These are phyloP conservation scores for Drosophila phalerata DNA, from an alignment of 2,888 invertebrate species.

Conservation along the genomic window DNA sequence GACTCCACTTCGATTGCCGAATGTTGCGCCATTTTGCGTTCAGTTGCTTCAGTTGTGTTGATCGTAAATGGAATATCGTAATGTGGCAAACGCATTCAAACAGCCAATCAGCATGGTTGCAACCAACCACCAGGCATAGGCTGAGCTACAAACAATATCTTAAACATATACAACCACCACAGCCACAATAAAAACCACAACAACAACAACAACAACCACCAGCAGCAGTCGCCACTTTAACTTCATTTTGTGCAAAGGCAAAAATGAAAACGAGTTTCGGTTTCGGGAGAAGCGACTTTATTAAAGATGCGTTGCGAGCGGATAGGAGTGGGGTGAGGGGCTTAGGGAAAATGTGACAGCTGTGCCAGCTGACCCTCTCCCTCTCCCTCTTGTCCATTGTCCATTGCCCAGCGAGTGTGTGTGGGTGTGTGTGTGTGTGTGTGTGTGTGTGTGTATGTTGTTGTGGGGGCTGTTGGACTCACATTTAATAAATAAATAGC, in stretches of 20 bases:
- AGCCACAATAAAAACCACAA: constrained; percentile 3
- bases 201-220: constrained; percentile 31
- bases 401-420: constrained; percentile 28
- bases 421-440: constrained; percentile 19
- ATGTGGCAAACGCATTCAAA: constrained; percentile 19
- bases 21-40: constrained; percentile 70
- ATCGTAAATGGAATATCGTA: constrained; percentile 50
- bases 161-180: constrained; percentile 19
- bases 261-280: constrained; percentile 63
- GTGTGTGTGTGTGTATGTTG: constrained; percentile 6
- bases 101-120: constrained; percentile 43
- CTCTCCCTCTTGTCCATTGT: constrained; percentile 11
- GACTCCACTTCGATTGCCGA: constrained; percentile 23
- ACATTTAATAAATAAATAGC: constrained; percentile 79
- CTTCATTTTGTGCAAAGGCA: constrained; percentile 68
- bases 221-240: constrained; percentile 43
- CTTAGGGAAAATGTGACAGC: constrained; percentile 77
- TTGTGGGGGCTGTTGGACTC: constrained; percentile 40
- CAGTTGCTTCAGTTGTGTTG: constrained; percentile 7
- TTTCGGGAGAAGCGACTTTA: constrained; percentile 60
- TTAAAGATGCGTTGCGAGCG: constrained; percentile 50
- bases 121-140: constrained; percentile 35
- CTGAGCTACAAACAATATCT: constrained; percentile 12
- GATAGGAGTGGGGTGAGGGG: constrained; percentile 25
- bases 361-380: constrained; percentile 73